Evolutionary conservation across 2,888 invertebrate genomes (phyloP).

Genomic region (Rhamphomyia laevipes): DNA sequence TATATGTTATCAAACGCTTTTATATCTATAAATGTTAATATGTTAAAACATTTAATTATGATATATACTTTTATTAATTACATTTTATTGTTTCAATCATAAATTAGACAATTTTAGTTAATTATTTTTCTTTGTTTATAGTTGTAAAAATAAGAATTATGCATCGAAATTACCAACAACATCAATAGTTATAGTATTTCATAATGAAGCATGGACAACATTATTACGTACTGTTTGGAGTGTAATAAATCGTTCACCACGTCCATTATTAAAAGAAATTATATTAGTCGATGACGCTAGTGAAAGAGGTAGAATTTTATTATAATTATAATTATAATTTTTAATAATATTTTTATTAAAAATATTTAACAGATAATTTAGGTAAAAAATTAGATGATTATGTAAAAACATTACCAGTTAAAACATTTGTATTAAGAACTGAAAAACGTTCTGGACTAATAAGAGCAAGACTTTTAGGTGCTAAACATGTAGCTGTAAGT

Average conservation of each 20-base stretch:
- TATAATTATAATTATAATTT: neutral
- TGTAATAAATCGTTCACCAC: conserved; percentile 89
- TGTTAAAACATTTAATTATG: too few relatives aligned
- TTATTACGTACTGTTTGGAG: conserved; percentile 92
- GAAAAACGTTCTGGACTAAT: conserved; percentile 91
- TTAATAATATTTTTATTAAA: neutral
- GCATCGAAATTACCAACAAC: conserved; percentile 76
- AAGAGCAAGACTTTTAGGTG: conserved; percentile 86
- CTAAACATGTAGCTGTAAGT: conserved; percentile 82
- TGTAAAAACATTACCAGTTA: conserved; percentile 72
- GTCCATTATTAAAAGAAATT: conserved; percentile 77
- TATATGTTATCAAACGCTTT: too few relatives aligned
- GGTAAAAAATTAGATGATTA: conserved; percentile 82
- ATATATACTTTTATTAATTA: too few relatives aligned
- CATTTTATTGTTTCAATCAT: too few relatives aligned
- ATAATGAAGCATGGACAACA: conserved; percentile 98
- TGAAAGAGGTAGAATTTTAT: conserved; percentile 58
- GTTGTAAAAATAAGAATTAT: conserved; percentile 71
- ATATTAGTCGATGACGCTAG: conserved; percentile 97
- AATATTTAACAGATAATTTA: conserved; percentile 57
- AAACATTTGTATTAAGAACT: conserved; percentile 78
- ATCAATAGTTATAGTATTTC: conserved; percentile 96
- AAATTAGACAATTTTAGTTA: neutral
- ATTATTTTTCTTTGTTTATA: conserved; percentile 30
- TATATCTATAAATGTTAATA: too few relatives aligned